phyloP scores from a whole-genome alignment of 2,888 invertebrate genomes.

The Cryptocephalus primarius region DNA sequence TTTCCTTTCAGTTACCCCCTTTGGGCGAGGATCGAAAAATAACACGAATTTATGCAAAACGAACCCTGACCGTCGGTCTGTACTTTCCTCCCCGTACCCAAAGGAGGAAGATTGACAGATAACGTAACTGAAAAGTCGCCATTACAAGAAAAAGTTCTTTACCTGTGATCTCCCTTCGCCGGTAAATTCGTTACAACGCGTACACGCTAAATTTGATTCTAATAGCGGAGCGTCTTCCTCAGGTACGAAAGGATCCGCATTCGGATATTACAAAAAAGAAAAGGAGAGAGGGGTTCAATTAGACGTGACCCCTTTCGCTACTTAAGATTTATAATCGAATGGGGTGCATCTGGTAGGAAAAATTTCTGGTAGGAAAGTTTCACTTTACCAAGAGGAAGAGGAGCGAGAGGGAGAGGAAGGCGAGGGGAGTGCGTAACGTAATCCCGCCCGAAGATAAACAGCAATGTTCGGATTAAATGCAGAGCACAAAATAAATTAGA shows the following conservation, averaged over 20 bases:
- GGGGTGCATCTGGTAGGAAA: conserved; percentile 14
- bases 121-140: conserved; percentile 14
- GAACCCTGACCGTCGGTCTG: no score
- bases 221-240: conserved; percentile 12
- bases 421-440: no score
- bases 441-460: background rate
- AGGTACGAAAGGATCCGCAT: no score
- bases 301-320: conserved; percentile 21
- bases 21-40: no score
- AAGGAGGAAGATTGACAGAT: conserved; percentile 16
- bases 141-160: conserved; percentile 15
- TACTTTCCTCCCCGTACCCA: no score
- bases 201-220: conserved; percentile 26
- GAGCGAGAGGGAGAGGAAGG: no score
- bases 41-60: no score
- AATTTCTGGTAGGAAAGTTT: no score
- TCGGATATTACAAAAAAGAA: no score
- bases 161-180: conserved; percentile 15
- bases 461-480: conserved; percentile 7
- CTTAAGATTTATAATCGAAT: conserved; percentile 27
- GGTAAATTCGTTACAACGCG: conserved; percentile 20
- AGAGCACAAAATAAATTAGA: conserved; percentile 19
- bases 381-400: no score
- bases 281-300: conserved; percentile 11
- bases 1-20: no score